These are phyloP conservation scores for Torymus tubicola DNA, from an alignment of 2,888 invertebrate genomes.

Conservation along the genomic window DNA sequence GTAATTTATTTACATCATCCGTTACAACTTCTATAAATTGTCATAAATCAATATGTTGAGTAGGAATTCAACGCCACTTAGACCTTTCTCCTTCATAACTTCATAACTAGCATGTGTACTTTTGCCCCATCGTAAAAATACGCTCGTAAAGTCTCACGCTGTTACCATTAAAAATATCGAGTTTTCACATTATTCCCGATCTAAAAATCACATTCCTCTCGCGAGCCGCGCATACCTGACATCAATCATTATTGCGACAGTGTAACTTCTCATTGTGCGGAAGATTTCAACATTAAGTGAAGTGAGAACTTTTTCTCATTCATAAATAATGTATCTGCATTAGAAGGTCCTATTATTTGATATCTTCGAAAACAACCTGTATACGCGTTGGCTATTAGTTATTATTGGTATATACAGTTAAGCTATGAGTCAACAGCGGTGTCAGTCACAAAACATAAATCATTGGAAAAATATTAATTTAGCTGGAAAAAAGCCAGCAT, in stretches of 20 bases:
- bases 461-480: too few relatives aligned
- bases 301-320: background rate
- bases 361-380: background rate
- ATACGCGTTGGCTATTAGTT: background rate
- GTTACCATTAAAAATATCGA: background rate
- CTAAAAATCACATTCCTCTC: too few relatives aligned
- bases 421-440: too few relatives aligned
- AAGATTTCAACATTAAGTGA: too few relatives aligned
- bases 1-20: background rate
- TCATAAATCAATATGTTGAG: slow-evolving; percentile 4
- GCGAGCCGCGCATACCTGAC: too few relatives aligned
- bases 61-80: slow-evolving; percentile 3
- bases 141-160: slow-evolving; percentile 6
- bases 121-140: slow-evolving; percentile 19
- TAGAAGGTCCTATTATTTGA: too few relatives aligned
- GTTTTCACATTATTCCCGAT: background rate
- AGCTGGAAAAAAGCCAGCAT: too few relatives aligned
- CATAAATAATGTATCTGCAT: background rate
- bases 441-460: too few relatives aligned
- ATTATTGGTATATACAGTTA: too few relatives aligned
- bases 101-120: background rate
- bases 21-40: background rate
- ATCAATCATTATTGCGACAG: too few relatives aligned
- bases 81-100: too few relatives aligned
- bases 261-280: too few relatives aligned